A percentile compares a stretch with the other conserved stretches of the same genome.
phyloP scores from a whole-genome alignment of 2,113 vertebrate genomes.

The Eudyptes chrysolophus region DNA sequence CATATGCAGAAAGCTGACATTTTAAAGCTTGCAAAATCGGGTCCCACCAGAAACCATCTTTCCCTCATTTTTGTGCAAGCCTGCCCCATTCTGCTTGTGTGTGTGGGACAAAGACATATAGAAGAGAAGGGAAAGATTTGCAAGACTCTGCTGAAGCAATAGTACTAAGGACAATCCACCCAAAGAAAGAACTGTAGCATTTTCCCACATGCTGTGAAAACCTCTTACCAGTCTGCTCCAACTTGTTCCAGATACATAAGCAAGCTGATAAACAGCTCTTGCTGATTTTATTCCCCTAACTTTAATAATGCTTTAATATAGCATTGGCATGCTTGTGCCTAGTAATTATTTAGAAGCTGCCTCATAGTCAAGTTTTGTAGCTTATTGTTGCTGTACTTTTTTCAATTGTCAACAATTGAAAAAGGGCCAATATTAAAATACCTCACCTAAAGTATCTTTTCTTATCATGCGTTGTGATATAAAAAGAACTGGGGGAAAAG shows the following conservation, averaged over 20 bases:
- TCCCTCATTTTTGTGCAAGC: not conserved
- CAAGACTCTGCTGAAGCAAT: not conserved
- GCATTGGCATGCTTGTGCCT: not conserved
- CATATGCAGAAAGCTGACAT: not conserved
- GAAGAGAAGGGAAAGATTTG: not conserved
- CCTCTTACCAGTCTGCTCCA: not conserved
- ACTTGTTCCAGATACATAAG: slow-evolving; percentile 21
- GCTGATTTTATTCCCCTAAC: slow-evolving; percentile 35
- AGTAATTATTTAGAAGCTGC: slow-evolving; percentile 44
- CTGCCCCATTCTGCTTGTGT: not conserved
- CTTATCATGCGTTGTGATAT: not conserved
- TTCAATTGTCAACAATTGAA: not conserved
- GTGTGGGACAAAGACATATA: not conserved
- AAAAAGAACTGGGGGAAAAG: not conserved
- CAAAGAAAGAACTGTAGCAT: not conserved
- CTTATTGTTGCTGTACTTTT: not conserved
- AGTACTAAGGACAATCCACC: not conserved
- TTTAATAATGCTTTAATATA: slow-evolving; percentile 41
- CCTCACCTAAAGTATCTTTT: not conserved
- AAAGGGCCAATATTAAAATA: slow-evolving; percentile 21
- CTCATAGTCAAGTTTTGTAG: slow-evolving; percentile 1
- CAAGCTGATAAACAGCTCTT: slow-evolving; percentile 1
- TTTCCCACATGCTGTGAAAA: not conserved
- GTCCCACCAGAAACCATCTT: not conserved
- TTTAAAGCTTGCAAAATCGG: not conserved